Percentiles rank a stretch among this genome's conserved stretches.
These are phyloP conservation scores for Alsophila aescularia DNA, from an alignment of 2,888 invertebrate species.

Conservation along the genomic window DNA sequence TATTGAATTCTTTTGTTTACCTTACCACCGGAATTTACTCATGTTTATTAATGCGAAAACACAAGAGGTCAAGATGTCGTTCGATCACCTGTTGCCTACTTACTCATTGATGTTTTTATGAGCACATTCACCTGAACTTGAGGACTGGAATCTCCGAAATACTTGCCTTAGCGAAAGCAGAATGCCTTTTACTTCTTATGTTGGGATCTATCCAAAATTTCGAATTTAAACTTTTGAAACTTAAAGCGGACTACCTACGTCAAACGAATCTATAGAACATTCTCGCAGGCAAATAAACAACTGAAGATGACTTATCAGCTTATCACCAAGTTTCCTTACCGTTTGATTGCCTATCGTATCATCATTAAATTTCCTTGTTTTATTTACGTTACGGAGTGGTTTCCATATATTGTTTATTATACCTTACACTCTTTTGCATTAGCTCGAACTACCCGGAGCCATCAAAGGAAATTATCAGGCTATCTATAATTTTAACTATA, in stretches of 20 bases:
- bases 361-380: conserved; percentile 24
- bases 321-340: background rate
- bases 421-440: background rate
- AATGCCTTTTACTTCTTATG: no score
- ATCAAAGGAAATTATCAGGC: no score
- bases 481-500: no score
- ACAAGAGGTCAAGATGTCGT: background rate
- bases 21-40: background rate
- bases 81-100: background rate
- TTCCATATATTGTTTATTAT: conserved; percentile 11
- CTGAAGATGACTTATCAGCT: conserved; percentile 6
- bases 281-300: background rate
- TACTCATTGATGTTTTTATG: background rate
- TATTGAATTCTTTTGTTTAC: background rate
- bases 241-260: no score
- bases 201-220: no score
- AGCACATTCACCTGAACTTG: background rate
- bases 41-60: background rate
- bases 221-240: no score
- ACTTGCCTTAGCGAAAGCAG: background rate
- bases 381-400: conserved; percentile 12
- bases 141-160: background rate
- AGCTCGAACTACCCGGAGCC: background rate
- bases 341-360: background rate
- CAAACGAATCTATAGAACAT: conserved; percentile 1